Percentiles rank a stretch among this genome's conserved stretches.
phyloP scores from a whole-genome alignment of 2,113 vertebrate species.

The Uropsilus gracilis region DNA sequence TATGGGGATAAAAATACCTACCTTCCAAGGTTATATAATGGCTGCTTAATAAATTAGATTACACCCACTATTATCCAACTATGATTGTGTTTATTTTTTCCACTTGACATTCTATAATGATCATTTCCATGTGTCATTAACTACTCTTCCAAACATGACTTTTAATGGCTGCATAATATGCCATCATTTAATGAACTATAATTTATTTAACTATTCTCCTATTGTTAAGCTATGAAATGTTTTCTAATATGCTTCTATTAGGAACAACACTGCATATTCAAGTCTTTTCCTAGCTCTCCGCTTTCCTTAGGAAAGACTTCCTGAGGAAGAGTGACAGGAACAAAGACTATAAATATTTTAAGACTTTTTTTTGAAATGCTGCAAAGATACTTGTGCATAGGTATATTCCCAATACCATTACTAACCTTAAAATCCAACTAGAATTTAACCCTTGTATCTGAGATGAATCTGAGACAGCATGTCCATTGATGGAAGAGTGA shows the following conservation, averaged over 20 bases:
- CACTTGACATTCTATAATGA: slow-evolving; percentile 73
- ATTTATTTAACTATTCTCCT: slow-evolving; percentile 53
- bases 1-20: slow-evolving; percentile 39
- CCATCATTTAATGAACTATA: slow-evolving; percentile 62
- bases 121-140: slow-evolving; percentile 72
- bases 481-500: background rate
- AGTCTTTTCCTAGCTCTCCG: background rate
- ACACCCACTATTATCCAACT: slow-evolving; percentile 32
- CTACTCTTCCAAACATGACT: slow-evolving; percentile 70
- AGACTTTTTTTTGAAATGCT: background rate
- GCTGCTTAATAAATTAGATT: slow-evolving; percentile 61
- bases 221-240: slow-evolving; percentile 59
- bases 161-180: slow-evolving; percentile 72
- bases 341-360: background rate
- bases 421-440: background rate
- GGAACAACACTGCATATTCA: slow-evolving; percentile 4
- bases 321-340: background rate
- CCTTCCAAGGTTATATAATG: slow-evolving; percentile 42
- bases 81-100: slow-evolving; percentile 72
- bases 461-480: background rate
- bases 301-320: background rate
- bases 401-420: background rate
- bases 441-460: background rate
- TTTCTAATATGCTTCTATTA: slow-evolving; percentile 56
- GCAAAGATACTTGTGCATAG: background rate